Percentiles rank a stretch among this genome's conserved stretches.
phyloP scores from a whole-genome alignment of 2,888 invertebrate genomes.

The Cryptocephalus moraei region DNA sequence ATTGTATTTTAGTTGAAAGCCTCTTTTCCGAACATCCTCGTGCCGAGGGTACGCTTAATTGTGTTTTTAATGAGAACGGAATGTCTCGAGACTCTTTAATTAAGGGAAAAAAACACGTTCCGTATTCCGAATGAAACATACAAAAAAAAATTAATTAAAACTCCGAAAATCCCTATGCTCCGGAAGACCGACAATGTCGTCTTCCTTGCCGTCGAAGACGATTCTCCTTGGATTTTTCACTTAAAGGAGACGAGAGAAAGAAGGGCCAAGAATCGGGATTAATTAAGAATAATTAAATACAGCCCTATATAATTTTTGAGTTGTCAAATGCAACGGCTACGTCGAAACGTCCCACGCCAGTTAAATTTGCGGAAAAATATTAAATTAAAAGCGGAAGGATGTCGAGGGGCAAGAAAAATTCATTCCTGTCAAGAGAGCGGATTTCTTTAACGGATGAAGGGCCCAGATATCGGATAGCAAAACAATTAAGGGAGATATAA shows the following conservation, averaged over 20 bases:
- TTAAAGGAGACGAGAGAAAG: constrained; percentile 6
- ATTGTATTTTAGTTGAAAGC: too few relatives aligned
- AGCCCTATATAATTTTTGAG: constrained; percentile 25
- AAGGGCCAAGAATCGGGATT: constrained; percentile 21
- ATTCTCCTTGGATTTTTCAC: constrained; percentile 2
- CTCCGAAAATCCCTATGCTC: constrained; percentile 1
- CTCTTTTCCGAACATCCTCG: too few relatives aligned
- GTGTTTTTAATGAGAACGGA: too few relatives aligned
- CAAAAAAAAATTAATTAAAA: constrained; percentile 6
- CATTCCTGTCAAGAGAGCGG: constrained; percentile 2
- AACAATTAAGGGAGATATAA: too few relatives aligned
- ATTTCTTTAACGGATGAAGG: background rate
- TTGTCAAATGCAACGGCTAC: constrained; percentile 24
- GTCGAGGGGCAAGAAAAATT: constrained; percentile 2
- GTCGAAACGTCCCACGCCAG: constrained; percentile 12
- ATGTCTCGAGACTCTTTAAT: constrained; percentile 2
- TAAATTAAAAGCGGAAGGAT: constrained; percentile 11
- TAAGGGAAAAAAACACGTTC: constrained; percentile 4
- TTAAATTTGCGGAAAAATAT: constrained; percentile 17
- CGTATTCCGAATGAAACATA: constrained; percentile 1
- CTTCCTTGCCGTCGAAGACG: constrained; percentile 4
- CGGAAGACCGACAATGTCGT: constrained; percentile 2
- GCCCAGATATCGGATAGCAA: too few relatives aligned
- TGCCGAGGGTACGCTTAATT: too few relatives aligned
- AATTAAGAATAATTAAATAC: constrained; percentile 30